Evolutionary conservation across 2,113 vertebrate species (phyloP).

Genomic region (Labeo rohita): DNA sequence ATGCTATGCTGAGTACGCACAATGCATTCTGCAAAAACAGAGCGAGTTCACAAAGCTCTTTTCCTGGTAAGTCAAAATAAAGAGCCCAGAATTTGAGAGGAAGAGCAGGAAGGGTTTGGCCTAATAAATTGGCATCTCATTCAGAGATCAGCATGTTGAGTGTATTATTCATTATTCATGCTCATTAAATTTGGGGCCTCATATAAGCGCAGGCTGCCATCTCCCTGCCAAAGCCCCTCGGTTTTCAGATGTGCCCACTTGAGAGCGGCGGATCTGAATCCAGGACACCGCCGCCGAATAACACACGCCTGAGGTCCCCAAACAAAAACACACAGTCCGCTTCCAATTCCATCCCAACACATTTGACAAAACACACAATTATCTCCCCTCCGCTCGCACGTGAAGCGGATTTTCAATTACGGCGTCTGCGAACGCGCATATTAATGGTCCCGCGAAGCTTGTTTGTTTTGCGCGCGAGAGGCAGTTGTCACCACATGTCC

Average conservation of each 20-base stretch:
- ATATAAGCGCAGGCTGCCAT: constrained; percentile 76
- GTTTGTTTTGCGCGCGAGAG: constrained; percentile 63
- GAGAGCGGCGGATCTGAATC: constrained; percentile 79
- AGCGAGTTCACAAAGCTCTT: background rate
- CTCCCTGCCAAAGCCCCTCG: constrained; percentile 81
- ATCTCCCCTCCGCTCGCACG: constrained; percentile 64
- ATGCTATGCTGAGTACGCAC: background rate
- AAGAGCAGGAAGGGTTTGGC: constrained; percentile 63
- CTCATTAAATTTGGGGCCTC: constrained; percentile 84
- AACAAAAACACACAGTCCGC: constrained; percentile 56
- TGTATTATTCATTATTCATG: constrained; percentile 85
- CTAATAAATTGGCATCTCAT: constrained; percentile 80
- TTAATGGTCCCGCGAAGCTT: constrained; percentile 36
- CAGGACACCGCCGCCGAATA: constrained; percentile 78
- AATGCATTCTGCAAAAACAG: background rate
- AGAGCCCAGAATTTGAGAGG: background rate
- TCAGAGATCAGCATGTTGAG: constrained; percentile 76
- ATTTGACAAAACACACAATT: constrained; percentile 76
- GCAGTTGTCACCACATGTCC: constrained; percentile 70
- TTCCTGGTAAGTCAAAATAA: background rate
- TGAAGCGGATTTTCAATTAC: constrained; percentile 69
- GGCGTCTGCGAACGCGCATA: constrained; percentile 62
- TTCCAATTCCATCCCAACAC: constrained; percentile 74
- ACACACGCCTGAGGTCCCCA: constrained; percentile 61
- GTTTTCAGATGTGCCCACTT: constrained; percentile 83